These are phyloP conservation scores for Uropetala carovei DNA, from an alignment of 2,888 invertebrate species.

Conservation along the genomic window DNA sequence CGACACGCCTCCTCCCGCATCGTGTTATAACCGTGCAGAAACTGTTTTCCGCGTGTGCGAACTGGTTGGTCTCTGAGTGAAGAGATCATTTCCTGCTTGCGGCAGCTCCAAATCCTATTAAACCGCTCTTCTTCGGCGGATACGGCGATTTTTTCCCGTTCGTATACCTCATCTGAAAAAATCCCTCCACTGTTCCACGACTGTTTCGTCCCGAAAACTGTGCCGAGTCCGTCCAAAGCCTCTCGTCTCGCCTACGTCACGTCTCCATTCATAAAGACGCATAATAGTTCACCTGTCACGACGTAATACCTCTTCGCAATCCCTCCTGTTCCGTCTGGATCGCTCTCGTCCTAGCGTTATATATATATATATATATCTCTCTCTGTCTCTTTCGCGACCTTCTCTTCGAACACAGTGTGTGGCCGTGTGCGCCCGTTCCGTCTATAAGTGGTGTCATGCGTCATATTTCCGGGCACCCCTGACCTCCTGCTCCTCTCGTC, in stretches of 20 bases:
- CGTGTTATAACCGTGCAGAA: conserved; percentile 41
- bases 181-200: neutral
- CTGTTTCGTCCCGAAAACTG: neutral
- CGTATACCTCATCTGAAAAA: neutral
- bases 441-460: conserved; percentile 40
- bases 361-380: too few relatives aligned
- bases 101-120: too few relatives aligned
- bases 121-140: neutral
- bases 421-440: neutral
- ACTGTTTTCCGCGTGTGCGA: neutral
- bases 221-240: neutral
- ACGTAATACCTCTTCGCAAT: neutral
- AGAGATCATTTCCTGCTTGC: neutral
- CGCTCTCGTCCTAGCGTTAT: neutral
- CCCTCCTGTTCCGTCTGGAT: too few relatives aligned
- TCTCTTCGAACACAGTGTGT: neutral
- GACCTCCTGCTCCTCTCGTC: conserved; percentile 42
- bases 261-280: conserved; percentile 29
- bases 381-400: neutral
- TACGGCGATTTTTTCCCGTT: neutral
- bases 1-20: conserved; percentile 61
- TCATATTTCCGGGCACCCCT: conserved; percentile 37
- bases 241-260: conserved; percentile 26
- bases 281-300: conserved; percentile 40
- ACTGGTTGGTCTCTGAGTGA: neutral